These are phyloP conservation scores for Cyanoramphus novaezelandiae DNA, from an alignment of 2,113 vertebrate species.

Conservation along the genomic window DNA sequence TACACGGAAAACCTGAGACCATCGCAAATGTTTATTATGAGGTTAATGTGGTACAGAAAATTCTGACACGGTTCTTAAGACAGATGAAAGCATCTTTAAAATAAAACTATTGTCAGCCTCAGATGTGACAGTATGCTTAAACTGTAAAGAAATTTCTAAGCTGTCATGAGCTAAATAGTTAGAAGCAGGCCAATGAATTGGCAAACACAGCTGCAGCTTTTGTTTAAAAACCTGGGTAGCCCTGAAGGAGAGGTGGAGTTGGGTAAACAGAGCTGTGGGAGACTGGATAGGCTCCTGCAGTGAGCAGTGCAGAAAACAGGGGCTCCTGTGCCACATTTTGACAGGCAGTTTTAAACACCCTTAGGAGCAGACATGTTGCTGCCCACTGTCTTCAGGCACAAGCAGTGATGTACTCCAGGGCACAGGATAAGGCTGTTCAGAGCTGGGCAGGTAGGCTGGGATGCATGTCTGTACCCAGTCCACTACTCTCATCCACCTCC, in stretches of 20 bases:
- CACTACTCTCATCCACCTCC: not conserved
- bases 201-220: not conserved
- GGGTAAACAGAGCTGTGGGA: not conserved
- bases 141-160: not conserved
- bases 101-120: not conserved
- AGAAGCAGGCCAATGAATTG: not conserved
- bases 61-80: not conserved
- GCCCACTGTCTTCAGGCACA: not conserved
- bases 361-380: not conserved
- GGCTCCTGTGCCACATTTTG: not conserved
- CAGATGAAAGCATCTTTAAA: not conserved
- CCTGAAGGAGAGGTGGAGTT: not conserved
- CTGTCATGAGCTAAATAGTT: not conserved
- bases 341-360: not conserved
- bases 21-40: not conserved
- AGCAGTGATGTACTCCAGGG: not conserved
- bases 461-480: fast-evolving
- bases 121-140: not conserved
- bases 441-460: not conserved
- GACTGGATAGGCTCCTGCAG: not conserved
- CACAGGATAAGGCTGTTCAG: not conserved
- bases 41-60: not conserved
- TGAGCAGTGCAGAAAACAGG: not conserved
- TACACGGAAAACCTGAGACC: not conserved
- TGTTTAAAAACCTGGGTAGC: not conserved